phyloP scores from a whole-genome alignment of 2,888 invertebrate species.

The Leptothorax acervorum region DNA sequence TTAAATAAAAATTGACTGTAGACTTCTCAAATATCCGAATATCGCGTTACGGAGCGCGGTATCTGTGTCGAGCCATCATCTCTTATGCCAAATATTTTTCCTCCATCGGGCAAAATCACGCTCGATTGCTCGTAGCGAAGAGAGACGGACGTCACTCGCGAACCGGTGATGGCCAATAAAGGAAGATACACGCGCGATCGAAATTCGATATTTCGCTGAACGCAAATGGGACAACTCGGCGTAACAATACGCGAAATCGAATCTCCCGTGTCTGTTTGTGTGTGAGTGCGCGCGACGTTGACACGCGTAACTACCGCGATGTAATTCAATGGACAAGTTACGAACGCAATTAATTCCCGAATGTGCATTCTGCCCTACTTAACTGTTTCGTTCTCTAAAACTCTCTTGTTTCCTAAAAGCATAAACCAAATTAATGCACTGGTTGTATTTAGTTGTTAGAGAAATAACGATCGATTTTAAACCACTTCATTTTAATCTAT shows the following conservation, averaged over 20 bases:
- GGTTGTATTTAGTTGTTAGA: not conserved
- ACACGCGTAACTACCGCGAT: conserved; percentile 53
- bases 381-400: conserved; percentile 13
- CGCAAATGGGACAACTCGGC: conserved; percentile 59
- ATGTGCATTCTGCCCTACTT: conserved; percentile 39
- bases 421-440: not conserved
- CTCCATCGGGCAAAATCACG: conserved; percentile 12
- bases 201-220: conserved; percentile 61
- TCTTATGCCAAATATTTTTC: conserved; percentile 34
- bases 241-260: conserved; percentile 47
- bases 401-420: not conserved
- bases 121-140: conserved; percentile 25
- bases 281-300: conserved; percentile 17
- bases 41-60: not conserved
- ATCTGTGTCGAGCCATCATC: conserved; percentile 8
- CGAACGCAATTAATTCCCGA: conserved; percentile 43
- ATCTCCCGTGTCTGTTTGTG: conserved; percentile 28
- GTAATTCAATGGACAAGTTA: conserved; percentile 41
- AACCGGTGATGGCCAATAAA: conserved; percentile 50
- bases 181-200: conserved; percentile 52
- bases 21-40: conserved; percentile 11
- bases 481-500: not conserved
- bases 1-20: conserved; percentile 10
- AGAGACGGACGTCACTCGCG: conserved; percentile 37
- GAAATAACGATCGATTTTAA: not conserved